Base-by-base conservation (phyloP, 1,140 invertebrate genomes). In the Heliconius himera region DNA sequence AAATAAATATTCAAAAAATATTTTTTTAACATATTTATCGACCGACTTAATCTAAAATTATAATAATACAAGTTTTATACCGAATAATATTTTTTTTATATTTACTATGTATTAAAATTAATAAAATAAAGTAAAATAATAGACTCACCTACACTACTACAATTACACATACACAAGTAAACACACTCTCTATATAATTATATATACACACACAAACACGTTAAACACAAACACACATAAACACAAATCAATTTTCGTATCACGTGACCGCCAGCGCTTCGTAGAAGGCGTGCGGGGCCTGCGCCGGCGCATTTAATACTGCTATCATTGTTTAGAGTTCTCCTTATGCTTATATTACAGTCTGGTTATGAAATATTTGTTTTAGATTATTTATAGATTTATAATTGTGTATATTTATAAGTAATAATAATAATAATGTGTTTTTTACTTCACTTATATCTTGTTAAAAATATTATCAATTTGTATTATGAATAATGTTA, bases 241-340 rank as follows among this genome's bases (percentile, higher is more conserved):
- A 77, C 81, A 81, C 78, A 75, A 49, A 87, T 91, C 84, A 87
- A 81, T 85, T 84, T 90, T 88, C 89, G 80, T 74, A 86, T 85
- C 88, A 88, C 88, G 90, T 51, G 29, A 46, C 80, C 85, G 70
- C 49, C 84, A 84, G 83, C 85, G 82, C 79, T 91, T 90, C 88
- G 85, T 26, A 77, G 90, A 91, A 91, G 80, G 83, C 87, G 89
- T 90, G 87, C 87, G 89, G 81, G 71, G 77, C 29, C 73, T 70
- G 38, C 82, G 82, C 86, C 82, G 72, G 82, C 88, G 85, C 80
- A 74, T 73, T 70, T 71, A 72, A 77, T 79, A 89, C 87, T 89
- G 84, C 77, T 72, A 76, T 82, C 70, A 72, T 72, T 72, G 60
- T 66, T 66, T 66, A 29, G 22, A 66, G 22, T 66, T 66, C 60